A percentile compares a stretch with the other conserved stretches of the same genome.
phyloP scores from a whole-genome alignment of 2,797 vertebrate genomes.

The Leptodactylus fallax region DNA sequence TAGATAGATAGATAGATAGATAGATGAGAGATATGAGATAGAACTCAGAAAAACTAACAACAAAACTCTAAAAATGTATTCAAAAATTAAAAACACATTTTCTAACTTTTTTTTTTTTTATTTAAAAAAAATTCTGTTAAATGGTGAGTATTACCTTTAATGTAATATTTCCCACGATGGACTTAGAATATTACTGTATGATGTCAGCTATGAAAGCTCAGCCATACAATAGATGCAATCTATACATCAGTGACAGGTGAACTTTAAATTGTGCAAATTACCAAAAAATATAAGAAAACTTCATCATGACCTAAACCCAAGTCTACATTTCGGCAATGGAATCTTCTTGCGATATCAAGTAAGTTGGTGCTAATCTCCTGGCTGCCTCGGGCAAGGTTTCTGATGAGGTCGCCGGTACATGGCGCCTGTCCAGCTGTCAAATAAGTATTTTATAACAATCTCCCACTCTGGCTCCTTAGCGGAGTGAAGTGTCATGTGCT shows the following conservation, averaged over 20 bases:
- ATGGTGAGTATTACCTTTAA: too few species aligned
- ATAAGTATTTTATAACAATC: background rate
- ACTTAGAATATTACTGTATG: background rate
- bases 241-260: background rate
- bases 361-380: constrained; percentile 10
- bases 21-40: too few species aligned
- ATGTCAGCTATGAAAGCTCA: background rate
- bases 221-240: background rate
- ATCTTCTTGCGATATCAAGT: constrained; percentile 3
- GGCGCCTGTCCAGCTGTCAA: constrained; percentile 24
- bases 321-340: background rate
- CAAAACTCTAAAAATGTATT: too few species aligned
- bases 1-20: too few species aligned
- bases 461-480: background rate
- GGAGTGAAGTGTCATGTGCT: background rate
- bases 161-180: too few species aligned
- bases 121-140: too few species aligned
- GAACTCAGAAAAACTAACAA: too few species aligned
- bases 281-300: background rate
- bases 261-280: background rate
- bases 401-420: constrained; percentile 5
- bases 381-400: constrained; percentile 30
- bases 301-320: background rate
- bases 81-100: too few species aligned
- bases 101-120: too few species aligned